Base-by-base conservation (phyloP, 2,888 invertebrate species). In the Vandiemenella viatica region DNA sequence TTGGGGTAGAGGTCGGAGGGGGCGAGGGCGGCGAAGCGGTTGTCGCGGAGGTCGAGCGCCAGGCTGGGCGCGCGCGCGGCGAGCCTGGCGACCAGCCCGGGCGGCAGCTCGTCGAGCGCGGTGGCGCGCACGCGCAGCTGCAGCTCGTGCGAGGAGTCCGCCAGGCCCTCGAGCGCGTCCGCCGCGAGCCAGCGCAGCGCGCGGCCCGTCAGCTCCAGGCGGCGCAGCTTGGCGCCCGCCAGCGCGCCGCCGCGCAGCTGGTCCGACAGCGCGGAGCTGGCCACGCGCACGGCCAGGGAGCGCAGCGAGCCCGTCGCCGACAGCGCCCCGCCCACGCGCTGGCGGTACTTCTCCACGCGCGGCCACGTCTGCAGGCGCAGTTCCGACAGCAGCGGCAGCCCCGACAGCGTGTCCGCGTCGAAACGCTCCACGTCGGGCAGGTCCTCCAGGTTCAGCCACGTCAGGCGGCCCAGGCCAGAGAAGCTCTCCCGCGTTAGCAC, bases 391-490 rank as follows among this genome's bases (percentile, higher is more conserved):
- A 59, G 57, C 16, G 51, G 55, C 47, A 64, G 58, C 43, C 61
- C 55, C 5, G 60, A 58, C 18, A 63, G 57, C 2, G 60, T 57
- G 53, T 63, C 63, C 19, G 59, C 57, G 55, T 64, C 64, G 48
- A 64, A 63, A 43, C 62, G 53, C 43, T 59, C 58, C 42, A 63
- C 74, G 58, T 77, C 74, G 57, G 79, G 76, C 54, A 91, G 70
- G 57, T 83, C 79, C 53, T 81, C 75, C 60, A 90, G 72, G 60
- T 82, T 80, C 50, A 91, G 71, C 61, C 78, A 77, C 55, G 87
- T 83, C 56, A 88, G 69, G 54, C 79, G 79, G 54, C 71, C 72
- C 55, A 83, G 71, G 52, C 81, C 81, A 58, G 74, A 69, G 66
- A 85, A 83, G 65, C 79, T 80, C 61, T 82, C 81, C 59, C 74